These are phyloP conservation scores for Antechinus flavipes DNA, from an alignment of 2,113 vertebrate genomes.

Conservation along the genomic window DNA sequence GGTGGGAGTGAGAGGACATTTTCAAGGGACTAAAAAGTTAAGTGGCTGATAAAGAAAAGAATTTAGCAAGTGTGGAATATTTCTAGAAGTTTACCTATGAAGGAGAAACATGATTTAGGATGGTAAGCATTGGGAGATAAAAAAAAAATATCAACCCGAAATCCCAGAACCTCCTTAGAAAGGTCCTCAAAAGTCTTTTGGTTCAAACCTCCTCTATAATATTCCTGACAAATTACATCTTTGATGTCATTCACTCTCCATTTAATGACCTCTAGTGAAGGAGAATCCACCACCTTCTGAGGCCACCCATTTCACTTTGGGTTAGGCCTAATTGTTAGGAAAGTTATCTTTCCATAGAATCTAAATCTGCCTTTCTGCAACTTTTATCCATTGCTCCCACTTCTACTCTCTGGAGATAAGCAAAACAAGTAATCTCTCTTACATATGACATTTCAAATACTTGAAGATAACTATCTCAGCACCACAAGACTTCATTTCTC, in stretches of 20 bases:
- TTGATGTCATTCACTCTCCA: background rate
- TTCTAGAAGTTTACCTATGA: background rate
- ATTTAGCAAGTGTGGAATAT: background rate
- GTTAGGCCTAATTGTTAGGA: background rate
- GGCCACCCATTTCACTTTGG: background rate
- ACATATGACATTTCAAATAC: background rate
- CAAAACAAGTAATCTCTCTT: background rate
- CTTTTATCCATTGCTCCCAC: background rate
- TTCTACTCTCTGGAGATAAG: background rate
- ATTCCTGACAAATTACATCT: background rate
- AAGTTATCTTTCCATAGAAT: background rate
- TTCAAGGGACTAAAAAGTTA: background rate
- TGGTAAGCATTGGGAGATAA: background rate
- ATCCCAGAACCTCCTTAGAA: rapidly evolving
- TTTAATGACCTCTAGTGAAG: background rate
- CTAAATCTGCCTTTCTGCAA: background rate
- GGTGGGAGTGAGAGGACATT: background rate
- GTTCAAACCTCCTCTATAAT: background rate
- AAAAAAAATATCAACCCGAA: background rate
- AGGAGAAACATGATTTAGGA: background rate
- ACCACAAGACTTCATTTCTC: background rate
- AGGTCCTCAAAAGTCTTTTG: background rate
- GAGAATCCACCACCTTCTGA: background rate
- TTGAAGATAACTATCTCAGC: background rate
- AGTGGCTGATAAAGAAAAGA: background rate